These are phyloP conservation scores for Lepus timidus DNA, from an alignment of 2,113 vertebrate species.

Conservation along the genomic window DNA sequence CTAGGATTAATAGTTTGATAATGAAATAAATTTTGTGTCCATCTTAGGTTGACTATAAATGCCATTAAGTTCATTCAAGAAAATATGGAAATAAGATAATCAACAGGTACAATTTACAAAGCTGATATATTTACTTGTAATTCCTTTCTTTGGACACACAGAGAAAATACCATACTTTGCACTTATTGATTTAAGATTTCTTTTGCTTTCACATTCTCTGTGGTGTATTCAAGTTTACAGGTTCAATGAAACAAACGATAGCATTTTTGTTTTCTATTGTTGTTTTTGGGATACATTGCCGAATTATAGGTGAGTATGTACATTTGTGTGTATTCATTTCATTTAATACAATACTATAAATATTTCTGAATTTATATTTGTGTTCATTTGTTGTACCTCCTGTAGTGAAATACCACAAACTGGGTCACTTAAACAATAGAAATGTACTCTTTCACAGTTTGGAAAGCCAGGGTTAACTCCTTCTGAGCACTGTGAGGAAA, in stretches of 20 bases:
- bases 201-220: too few relatives aligned
- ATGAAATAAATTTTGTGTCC: neutral
- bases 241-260: constrained; percentile 74
- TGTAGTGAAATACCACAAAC: neutral
- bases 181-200: neutral
- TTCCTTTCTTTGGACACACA: neutral
- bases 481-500: neutral
- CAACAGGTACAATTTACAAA: neutral
- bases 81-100: neutral
- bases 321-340: constrained; percentile 40
- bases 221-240: constrained; percentile 55
- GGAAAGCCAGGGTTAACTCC: neutral
- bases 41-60: neutral
- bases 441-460: neutral
- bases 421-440: neutral
- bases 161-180: neutral
- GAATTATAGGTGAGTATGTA: constrained; percentile 69
- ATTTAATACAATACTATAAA: constrained; percentile 72
- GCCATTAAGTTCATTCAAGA: neutral
- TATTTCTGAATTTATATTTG: constrained; percentile 71
- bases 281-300: constrained; percentile 62
- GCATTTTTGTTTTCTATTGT: constrained; percentile 74
- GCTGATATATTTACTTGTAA: neutral
- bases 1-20: neutral
- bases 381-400: neutral